Evolutionary conservation across 2,888 invertebrate species (phyloP), one percentile per base, ranked within the genome.

Genomic region (Andrena fulva): DNA sequence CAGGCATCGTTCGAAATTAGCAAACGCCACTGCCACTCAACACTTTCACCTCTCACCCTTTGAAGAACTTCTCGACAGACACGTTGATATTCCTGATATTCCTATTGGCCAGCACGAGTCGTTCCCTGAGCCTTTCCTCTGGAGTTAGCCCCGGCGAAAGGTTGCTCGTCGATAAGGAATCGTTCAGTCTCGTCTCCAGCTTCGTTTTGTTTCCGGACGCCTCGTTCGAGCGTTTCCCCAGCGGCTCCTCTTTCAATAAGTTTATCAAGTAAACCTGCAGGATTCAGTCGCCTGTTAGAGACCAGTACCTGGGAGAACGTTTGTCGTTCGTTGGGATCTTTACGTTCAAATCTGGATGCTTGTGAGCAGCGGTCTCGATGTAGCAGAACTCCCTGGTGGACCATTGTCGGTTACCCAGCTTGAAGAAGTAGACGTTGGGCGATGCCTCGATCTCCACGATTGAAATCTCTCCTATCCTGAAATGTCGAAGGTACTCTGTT

Each of bases 351-450:
- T 91, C 87, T 0, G 91, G 88, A 86, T 91, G 87, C 3, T 85
- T 79, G 8, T 90, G 89, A 4, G 91, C 91, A 0, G 91, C 87
- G 3, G 90, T 87, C 72, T 93, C 93, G 12, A 92, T 87, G 78
- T 88, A 82, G 62, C 93, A 93, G 16, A 91, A 80, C 54, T 93
- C 92, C 31, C 63, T 84, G 10, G 42, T 68, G 1, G 89, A 87
- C 93, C 93, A 93, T n/a, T 85, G 84, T 12, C 88, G 87, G 68
- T 90, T 89, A 27, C 82, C 89, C 73, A 91, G 86, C 69, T 91
- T 93, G 2, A 93, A 63, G 59, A 92, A 93, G 68, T 91, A 92
- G 16, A 92, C 83, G 59, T 90, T 93, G 2, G 50, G 72, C 60
- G 82, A 68, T 16, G 50, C 24, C 48, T 56, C 52, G 1, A 52